These are phyloP conservation scores for Muntiacus reevesi DNA, from an alignment of 2,113 vertebrate genomes.

Conservation along the genomic window DNA sequence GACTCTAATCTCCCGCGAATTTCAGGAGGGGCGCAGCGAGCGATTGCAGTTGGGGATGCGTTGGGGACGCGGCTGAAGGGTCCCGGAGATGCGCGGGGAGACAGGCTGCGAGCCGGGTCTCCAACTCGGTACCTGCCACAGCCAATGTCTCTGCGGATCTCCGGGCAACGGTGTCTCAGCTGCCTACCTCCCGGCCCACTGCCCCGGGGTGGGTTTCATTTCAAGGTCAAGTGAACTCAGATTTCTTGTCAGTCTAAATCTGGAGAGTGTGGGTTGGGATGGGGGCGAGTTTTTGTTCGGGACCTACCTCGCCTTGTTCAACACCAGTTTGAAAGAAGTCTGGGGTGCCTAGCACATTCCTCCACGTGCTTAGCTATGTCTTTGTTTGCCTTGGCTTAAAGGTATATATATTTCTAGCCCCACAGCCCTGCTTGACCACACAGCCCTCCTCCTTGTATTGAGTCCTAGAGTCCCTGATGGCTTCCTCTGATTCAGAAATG, in stretches of 20 bases:
- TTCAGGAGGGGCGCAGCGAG: neutral
- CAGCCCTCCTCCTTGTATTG: fast-evolving
- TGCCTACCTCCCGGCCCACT: neutral
- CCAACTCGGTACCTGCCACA: neutral
- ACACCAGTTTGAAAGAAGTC: neutral
- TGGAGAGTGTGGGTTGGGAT: neutral
- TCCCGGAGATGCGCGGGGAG: fast-evolving
- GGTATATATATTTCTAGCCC: fast-evolving
- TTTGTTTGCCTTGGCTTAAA: neutral
- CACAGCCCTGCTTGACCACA: fast-evolving
- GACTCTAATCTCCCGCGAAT: neutral
- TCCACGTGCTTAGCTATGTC: fast-evolving
- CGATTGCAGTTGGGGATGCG: fast-evolving
- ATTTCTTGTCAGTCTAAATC: neutral
- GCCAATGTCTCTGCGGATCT: neutral
- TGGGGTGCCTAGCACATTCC: fast-evolving
- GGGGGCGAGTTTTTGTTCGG: neutral
- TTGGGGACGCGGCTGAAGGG: neutral
- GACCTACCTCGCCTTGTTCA: fast-evolving
- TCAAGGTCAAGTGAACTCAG: neutral
- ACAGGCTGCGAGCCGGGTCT: neutral
- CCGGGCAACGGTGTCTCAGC: neutral
- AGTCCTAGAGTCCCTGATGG: fast-evolving
- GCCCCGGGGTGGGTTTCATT: neutral
- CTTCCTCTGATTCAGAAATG: neutral